Evolutionary conservation across 2,888 invertebrate species (phyloP).

Genomic region (Pinctada fucata): DNA sequence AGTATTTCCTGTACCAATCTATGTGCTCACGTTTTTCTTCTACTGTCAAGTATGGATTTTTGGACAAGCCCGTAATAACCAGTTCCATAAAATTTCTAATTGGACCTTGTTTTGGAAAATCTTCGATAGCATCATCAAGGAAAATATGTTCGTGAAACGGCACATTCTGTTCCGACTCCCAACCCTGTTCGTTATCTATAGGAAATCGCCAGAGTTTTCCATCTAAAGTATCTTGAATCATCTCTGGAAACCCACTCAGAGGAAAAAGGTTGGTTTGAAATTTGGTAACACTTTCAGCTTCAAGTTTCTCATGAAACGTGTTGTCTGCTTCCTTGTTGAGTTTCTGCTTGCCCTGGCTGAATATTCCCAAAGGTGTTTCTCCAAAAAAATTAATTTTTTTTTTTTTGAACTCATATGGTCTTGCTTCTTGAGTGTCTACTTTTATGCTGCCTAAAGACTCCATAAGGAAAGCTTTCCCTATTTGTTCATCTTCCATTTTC

Average conservation of each 20-base stretch:
- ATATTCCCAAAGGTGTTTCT: no score
- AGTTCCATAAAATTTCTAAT: conserved; percentile 98
- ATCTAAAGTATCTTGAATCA: conserved; percentile 94
- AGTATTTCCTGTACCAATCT: conserved; percentile 93
- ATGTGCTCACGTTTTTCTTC: conserved; percentile 93
- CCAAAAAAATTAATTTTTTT: no score
- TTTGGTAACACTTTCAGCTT: neutral
- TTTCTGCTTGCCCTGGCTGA: no score
- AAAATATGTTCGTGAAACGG: conserved; percentile 97
- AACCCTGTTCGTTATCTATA: conserved; percentile 97
- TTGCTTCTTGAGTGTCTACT: no score
- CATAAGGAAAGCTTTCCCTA: no score
- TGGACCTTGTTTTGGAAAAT: conserved; percentile 92
- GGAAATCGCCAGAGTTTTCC: conserved; percentile 98
- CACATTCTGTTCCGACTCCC: conserved; percentile 79
- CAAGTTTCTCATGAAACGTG: neutral
- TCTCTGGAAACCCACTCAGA: conserved; percentile 93
- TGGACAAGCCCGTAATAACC: conserved; percentile 93
- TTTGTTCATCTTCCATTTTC: no score
- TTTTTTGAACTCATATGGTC: no score
- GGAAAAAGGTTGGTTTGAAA: conserved; percentile 80
- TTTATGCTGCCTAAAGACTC: no score
- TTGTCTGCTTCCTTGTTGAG: no score
- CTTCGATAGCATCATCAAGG: conserved; percentile 89
- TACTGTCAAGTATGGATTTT: conserved; percentile 93